These are phyloP conservation scores for Solen grandis DNA, from an alignment of 1,140 invertebrate genomes.

Conservation along the genomic window DNA sequence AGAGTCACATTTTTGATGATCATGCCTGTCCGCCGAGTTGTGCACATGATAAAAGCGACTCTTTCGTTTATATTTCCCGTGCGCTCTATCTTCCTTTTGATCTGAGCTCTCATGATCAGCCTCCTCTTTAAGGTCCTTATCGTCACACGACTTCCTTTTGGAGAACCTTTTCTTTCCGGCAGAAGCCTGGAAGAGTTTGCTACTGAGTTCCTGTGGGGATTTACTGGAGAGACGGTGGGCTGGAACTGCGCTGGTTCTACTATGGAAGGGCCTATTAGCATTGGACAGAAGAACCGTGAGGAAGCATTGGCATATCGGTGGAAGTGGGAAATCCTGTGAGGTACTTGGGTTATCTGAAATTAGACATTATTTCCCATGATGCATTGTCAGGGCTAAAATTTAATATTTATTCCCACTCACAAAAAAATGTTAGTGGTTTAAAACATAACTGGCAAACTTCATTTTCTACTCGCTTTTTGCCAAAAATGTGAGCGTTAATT, in stretches of 20 bases:
- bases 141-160: constrained; percentile 29
- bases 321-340: not conserved
- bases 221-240: not conserved
- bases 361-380: no score
- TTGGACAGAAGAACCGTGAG: constrained; percentile 26
- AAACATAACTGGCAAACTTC: no score
- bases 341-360: no score
- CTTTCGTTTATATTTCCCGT: constrained; percentile 35
- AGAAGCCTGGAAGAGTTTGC: not conserved
- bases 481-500: no score
- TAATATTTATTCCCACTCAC: no score
- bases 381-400: no score
- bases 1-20: constrained; percentile 28
- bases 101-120: constrained; percentile 20
- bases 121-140: constrained; percentile 4
- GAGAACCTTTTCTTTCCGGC: constrained; percentile 29
- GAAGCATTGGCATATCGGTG: constrained; percentile 28
- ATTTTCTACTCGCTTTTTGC: no score
- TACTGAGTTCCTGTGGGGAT: not conserved
- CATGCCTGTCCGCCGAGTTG: not conserved
- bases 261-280: not conserved
- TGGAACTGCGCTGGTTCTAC: constrained; percentile 26
- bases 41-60: constrained; percentile 7
- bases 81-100: constrained; percentile 15
- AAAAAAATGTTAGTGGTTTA: no score